Conservation (phyloP, 2,888 invertebrate species). For the Sarcophaga variegata region DNA sequence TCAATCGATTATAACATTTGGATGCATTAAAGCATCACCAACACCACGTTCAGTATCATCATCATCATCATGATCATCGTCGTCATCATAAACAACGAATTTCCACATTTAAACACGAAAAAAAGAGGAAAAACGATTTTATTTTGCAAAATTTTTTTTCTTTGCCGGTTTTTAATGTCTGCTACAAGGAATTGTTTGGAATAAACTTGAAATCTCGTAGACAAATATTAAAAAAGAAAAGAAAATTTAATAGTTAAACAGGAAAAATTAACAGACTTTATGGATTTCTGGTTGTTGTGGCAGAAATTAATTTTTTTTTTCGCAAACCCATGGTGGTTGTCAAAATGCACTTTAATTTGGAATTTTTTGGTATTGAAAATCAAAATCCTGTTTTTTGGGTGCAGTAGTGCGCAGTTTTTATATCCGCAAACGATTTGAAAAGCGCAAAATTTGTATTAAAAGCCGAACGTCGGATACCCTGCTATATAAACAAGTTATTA, state of each 20-base stretch:
- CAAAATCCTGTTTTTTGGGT: too few species aligned
- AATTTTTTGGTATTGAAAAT: too few species aligned
- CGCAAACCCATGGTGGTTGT: conserved; percentile 26
- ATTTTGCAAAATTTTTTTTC: too few species aligned
- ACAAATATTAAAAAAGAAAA: not conserved
- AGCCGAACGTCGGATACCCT: too few species aligned
- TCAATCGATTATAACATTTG: conserved; percentile 60
- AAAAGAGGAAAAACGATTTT: too few species aligned
- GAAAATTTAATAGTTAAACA: not conserved
- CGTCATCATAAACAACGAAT: too few species aligned
- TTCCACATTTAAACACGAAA: too few species aligned
- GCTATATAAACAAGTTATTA: too few species aligned
- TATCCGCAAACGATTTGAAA: too few species aligned
- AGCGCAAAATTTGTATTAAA: too few species aligned
- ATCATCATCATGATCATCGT: not conserved
- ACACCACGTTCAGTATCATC: not conserved
- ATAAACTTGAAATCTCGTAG: conserved; percentile 34
- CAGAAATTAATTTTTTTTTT: conserved; percentile 17
- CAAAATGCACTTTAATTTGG: conserved; percentile 21
- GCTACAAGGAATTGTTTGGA: conserved; percentile 47
- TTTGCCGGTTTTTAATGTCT: not conserved
- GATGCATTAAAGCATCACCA: conserved; percentile 39
- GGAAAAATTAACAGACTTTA: conserved; percentile 20
- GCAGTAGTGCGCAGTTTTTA: too few species aligned
- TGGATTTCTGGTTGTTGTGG: conserved; percentile 30